Conservation (phyloP, 1,140 invertebrate genomes). For the Laupala kohalensis region DNA sequence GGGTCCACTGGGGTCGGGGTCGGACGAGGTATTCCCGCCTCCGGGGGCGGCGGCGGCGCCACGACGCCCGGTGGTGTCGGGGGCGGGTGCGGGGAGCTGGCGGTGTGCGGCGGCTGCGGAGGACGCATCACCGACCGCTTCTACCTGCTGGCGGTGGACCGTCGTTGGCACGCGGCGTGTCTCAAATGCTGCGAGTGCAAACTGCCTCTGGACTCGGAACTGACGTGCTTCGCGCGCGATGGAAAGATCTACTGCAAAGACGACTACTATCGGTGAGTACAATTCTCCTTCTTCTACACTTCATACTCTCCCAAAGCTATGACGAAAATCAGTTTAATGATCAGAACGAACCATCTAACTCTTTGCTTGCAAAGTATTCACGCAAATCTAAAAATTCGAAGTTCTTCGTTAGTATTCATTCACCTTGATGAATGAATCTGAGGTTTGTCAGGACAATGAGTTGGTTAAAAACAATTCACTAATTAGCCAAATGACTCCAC, state of each 20-base stretch:
- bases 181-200: conserved; percentile 78
- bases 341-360: too few relatives aligned
- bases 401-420: too few relatives aligned
- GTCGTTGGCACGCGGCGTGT: conserved; percentile 79
- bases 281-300: too few relatives aligned
- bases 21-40: conserved; percentile 47
- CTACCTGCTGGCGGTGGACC: conserved; percentile 76
- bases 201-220: conserved; percentile 37
- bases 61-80: conserved; percentile 30
- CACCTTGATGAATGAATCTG: too few relatives aligned
- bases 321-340: too few relatives aligned
- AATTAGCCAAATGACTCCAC: too few relatives aligned
- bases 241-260: conserved; percentile 46
- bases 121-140: conserved; percentile 45
- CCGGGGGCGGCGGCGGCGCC: conserved; percentile 35
- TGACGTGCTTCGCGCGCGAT: conserved; percentile 42
- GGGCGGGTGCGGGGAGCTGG: conserved; percentile 40
- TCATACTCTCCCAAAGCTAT: too few relatives aligned
- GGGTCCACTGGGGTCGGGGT: conserved; percentile 18
- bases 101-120: conserved; percentile 42
- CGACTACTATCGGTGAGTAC: conserved; percentile 43
- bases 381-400: too few relatives aligned
- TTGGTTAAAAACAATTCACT: too few relatives aligned
- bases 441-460: too few relatives aligned
- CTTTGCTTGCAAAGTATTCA: too few relatives aligned